Conservation (phyloP, 2,888 invertebrate species). For the Dastarcus helophoroides region DNA sequence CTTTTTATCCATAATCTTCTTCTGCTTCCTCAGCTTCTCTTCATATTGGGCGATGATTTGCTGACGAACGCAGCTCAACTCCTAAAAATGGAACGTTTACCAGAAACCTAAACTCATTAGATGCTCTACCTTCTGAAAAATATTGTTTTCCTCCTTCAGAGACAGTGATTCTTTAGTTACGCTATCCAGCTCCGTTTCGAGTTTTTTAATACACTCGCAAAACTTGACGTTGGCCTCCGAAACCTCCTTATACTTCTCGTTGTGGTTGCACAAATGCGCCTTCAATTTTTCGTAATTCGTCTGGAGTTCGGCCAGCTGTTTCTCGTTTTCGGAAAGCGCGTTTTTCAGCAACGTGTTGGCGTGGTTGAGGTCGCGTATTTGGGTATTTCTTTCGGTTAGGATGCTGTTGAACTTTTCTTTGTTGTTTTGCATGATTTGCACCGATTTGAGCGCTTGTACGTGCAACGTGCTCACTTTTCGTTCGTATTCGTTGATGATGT, state of each 20-base stretch:
- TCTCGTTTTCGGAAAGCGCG: slow-evolving; percentile 14
- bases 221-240: slow-evolving; percentile 16
- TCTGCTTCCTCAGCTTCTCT: slow-evolving; percentile 5
- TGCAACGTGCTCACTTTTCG: slow-evolving; percentile 19
- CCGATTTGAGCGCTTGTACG: slow-evolving; percentile 20
- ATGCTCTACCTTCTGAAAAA: slow-evolving; percentile 7
- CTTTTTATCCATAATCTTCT: neutral
- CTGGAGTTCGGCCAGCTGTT: slow-evolving; percentile 13
- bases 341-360: slow-evolving; percentile 14
- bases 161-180: slow-evolving; percentile 6
- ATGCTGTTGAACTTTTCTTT: slow-evolving; percentile 21
- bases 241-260: slow-evolving; percentile 12
- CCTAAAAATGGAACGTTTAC: slow-evolving; percentile 1
- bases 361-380: slow-evolving; percentile 16
- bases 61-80: slow-evolving; percentile 1
- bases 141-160: slow-evolving; percentile 6
- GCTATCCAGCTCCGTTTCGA: slow-evolving; percentile 14
- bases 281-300: slow-evolving; percentile 14
- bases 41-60: slow-evolving; percentile 2
- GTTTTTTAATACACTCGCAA: slow-evolving; percentile 15
- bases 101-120: neutral
- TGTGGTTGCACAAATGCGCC: slow-evolving; percentile 12
- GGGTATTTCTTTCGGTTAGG: slow-evolving; percentile 17
- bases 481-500: slow-evolving; percentile 20
- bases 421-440: slow-evolving; percentile 19